These are phyloP conservation scores for Equus przewalskii DNA, from an alignment of 2,113 vertebrate species.

Conservation along the genomic window DNA sequence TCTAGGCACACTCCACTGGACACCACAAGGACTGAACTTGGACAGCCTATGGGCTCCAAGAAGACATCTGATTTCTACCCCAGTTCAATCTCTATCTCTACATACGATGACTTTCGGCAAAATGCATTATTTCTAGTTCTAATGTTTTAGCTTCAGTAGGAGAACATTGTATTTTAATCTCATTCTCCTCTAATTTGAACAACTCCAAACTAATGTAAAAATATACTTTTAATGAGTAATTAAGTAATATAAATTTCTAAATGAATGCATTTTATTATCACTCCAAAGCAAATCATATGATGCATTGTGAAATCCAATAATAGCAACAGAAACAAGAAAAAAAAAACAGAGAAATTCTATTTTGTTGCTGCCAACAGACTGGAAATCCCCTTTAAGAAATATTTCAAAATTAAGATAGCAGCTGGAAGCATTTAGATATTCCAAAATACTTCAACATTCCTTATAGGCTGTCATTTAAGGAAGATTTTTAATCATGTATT, in stretches of 20 bases:
- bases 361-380: constrained; percentile 65
- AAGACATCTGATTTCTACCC: not conserved
- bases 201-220: constrained; percentile 16
- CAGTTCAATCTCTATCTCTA: not conserved
- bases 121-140: not conserved
- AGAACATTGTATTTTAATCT: not conserved
- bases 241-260: constrained; percentile 41
- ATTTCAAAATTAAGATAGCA: constrained; percentile 77
- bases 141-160: not conserved
- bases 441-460: constrained; percentile 68
- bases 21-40: not conserved
- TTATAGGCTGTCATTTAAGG: constrained; percentile 59
- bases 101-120: not conserved
- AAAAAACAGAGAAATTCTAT: constrained; percentile 32
- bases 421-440: constrained; percentile 77
- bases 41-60: not conserved
- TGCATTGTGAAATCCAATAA: constrained; percentile 63
- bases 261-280: constrained; percentile 29
- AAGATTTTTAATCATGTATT: constrained; percentile 42
- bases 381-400: constrained; percentile 77
- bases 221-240: not conserved
- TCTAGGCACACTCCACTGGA: not conserved
- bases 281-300: constrained; percentile 43
- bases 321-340: constrained; percentile 43
- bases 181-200: not conserved